Percentiles rank a stretch among this genome's conserved stretches.
phyloP scores from a whole-genome alignment of 2,113 vertebrate genomes.

The Boulengeromyrus knoepffleri region DNA sequence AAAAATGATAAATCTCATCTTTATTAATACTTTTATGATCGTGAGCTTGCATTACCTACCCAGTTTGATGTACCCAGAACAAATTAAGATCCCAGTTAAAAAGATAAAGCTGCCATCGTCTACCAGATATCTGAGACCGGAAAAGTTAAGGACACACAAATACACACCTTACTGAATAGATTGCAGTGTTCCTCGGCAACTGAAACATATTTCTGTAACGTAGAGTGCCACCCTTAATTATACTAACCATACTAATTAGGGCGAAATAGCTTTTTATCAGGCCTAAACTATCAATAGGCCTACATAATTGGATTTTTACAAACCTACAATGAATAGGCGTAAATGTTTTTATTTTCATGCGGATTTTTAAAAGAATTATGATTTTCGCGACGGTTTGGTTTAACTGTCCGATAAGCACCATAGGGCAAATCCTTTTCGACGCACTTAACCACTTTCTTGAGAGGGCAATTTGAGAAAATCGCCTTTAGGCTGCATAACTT shows the following conservation, averaged over 20 bases:
- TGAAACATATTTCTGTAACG: background rate
- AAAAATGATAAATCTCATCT: background rate
- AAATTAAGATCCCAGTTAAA: background rate
- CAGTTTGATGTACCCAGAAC: background rate
- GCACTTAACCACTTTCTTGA: background rate
- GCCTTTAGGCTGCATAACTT: background rate
- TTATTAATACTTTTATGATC: background rate
- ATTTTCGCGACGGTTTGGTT: background rate
- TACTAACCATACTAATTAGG: constrained; percentile 9
- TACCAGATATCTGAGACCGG: background rate
- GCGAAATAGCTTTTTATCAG: background rate
- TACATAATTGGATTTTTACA: background rate
- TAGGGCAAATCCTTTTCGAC: background rate
- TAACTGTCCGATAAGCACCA: background rate
- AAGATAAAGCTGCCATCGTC: background rate
- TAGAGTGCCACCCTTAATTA: background rate
- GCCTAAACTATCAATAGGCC: background rate
- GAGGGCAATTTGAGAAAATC: background rate
- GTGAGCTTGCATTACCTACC: background rate
- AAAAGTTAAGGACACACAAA: background rate
- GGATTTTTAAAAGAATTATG: background rate
- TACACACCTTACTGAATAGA: background rate
- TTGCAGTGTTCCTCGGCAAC: background rate
- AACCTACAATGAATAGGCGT: background rate
- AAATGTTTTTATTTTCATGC: background rate